Conservation (phyloP, 2,888 invertebrate species). For the Acrocyrtus sp. region DNA sequence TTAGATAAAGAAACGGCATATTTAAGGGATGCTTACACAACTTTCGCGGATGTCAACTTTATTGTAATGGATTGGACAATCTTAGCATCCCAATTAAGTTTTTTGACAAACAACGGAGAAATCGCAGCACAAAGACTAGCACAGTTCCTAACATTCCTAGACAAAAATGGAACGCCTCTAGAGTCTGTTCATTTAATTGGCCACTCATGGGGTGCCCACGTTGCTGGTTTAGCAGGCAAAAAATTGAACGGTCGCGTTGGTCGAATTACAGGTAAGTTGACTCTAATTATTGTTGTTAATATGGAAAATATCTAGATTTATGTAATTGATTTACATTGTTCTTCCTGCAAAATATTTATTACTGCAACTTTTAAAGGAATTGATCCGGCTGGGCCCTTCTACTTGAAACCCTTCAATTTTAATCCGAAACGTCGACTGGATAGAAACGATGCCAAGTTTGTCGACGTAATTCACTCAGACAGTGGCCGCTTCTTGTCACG, state of each 20-base stretch:
- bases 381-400: constrained; percentile 58
- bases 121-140: constrained; percentile 48
- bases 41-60: constrained; percentile 57
- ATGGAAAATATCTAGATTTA: no score
- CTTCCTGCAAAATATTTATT: no score
- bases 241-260: constrained; percentile 46
- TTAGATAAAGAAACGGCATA: constrained; percentile 55
- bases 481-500: constrained; percentile 42
- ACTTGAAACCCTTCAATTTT: constrained; percentile 47
- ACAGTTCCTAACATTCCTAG: constrained; percentile 49
- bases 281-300: background rate
- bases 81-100: constrained; percentile 47
- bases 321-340: no score
- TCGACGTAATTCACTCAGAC: constrained; percentile 56
- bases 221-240: constrained; percentile 52
- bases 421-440: constrained; percentile 49
- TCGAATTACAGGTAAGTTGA: constrained; percentile 51
- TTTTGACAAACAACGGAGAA: constrained; percentile 51
- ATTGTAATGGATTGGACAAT: constrained; percentile 55
- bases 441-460: constrained; percentile 54
- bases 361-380: no score
- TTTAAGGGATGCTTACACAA: constrained; percentile 51
- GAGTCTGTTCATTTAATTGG: constrained; percentile 55
- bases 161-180: constrained; percentile 43
- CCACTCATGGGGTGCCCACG: constrained; percentile 54